phyloP scores from a whole-genome alignment of 2,888 invertebrate species.

The Hyles lineata region DNA sequence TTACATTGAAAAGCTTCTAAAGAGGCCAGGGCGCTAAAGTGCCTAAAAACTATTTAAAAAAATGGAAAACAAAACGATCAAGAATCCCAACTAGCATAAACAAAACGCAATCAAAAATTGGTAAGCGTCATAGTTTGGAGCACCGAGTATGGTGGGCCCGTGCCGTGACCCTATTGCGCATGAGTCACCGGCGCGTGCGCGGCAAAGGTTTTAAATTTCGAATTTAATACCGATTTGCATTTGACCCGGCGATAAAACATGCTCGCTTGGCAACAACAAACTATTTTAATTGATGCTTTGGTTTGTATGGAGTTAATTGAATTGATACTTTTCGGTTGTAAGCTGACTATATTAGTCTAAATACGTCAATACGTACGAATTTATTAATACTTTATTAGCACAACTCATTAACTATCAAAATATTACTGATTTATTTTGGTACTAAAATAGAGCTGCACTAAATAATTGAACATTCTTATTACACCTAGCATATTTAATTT shows the following conservation, averaged over 20 bases:
- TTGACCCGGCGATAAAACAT: constrained; percentile 64
- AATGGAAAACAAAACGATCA: constrained; percentile 46
- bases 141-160: constrained; percentile 55
- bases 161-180: constrained; percentile 83
- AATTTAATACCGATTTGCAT: constrained; percentile 68
- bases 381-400: too few species aligned
- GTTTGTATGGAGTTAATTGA: not conserved
- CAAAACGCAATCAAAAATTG: constrained; percentile 74
- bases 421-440: too few species aligned
- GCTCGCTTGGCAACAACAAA: constrained; percentile 38
- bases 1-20: too few species aligned
- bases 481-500: too few species aligned
- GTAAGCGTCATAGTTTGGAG: constrained; percentile 62
- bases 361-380: too few species aligned
- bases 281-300: constrained; percentile 28
- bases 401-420: too few species aligned
- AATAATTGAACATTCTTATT: too few species aligned
- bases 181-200: constrained; percentile 83
- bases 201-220: constrained; percentile 77
- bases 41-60: too few species aligned
- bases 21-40: too few species aligned
- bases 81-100: constrained; percentile 50
- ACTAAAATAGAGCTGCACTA: too few species aligned
- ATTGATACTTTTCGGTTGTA: not conserved
- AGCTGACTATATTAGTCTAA: not conserved